A percentile compares a stretch with the other conserved stretches of the same genome.
Conservation (phyloP, 2,888 invertebrate genomes). For the Resseliella maxima region DNA sequence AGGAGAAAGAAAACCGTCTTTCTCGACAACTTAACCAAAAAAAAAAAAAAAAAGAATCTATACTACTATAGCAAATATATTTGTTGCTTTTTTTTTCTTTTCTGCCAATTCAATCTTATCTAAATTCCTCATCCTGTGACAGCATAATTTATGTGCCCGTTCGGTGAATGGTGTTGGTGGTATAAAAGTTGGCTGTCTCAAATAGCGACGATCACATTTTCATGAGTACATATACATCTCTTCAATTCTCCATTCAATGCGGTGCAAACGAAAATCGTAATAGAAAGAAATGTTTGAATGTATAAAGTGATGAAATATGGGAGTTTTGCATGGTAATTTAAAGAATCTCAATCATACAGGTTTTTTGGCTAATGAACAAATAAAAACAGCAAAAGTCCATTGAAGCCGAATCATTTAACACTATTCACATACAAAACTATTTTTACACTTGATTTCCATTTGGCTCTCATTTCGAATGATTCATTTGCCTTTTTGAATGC, state of each 20-base stretch:
- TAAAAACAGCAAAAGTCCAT: neutral
- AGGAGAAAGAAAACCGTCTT: neutral
- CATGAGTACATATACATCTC: neutral
- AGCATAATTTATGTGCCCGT: conserved; percentile 25
- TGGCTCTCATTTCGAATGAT: no score
- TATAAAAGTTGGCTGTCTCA: neutral
- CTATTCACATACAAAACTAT: neutral
- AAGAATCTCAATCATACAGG: conserved; percentile 11
- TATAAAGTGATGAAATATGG: neutral
- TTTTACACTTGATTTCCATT: neutral
- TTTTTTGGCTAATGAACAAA: neutral
- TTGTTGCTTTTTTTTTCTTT: neutral
- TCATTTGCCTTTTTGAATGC: neutral
- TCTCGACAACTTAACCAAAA: neutral
- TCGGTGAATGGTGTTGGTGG: neutral
- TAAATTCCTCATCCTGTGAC: conserved; percentile 20
- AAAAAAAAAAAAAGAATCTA: no score
- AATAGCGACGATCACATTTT: neutral
- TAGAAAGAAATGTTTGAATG: no score
- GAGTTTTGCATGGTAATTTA: neutral
- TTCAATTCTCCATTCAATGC: neutral
- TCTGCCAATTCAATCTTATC: conserved; percentile 33
- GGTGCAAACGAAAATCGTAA: no score
- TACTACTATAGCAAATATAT: neutral
- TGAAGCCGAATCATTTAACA: neutral